Conservation (phyloP, 2,797 vertebrate species). For the Parotocinclus haroldoi region DNA sequence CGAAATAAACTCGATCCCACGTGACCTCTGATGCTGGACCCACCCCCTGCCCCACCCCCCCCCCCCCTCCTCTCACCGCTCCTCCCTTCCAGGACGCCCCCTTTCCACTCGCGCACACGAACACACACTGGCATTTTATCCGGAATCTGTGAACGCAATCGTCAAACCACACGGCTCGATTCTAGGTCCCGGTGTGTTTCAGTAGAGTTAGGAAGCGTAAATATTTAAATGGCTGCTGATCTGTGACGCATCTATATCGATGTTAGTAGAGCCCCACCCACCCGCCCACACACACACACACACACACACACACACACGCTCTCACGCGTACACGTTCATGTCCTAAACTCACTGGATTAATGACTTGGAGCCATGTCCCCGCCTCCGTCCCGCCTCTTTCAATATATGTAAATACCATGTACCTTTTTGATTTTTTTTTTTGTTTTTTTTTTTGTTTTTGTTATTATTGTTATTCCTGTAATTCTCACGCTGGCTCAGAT, state of each 20-base stretch:
- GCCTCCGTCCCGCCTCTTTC: conserved; percentile 46
- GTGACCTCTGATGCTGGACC: too few species aligned
- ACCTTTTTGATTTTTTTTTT: conserved; percentile 76
- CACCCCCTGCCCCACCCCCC: too few species aligned
- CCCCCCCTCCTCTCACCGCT: too few species aligned
- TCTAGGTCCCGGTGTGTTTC: conserved; percentile 13
- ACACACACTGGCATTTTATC: too few species aligned
- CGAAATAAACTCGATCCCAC: too few species aligned
- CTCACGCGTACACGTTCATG: conserved; percentile 10
- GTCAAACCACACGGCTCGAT: neutral
- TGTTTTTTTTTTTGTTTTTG: too few species aligned
- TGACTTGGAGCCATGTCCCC: conserved; percentile 33
- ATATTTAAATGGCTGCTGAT: conserved; percentile 37
- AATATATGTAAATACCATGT: conserved; percentile 82
- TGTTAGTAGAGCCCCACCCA: conserved; percentile 22
- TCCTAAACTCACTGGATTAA: conserved; percentile 8
- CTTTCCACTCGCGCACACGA: too few species aligned
- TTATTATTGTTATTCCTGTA: conserved; percentile 75
- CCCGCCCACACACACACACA: too few species aligned
- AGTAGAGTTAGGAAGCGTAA: conserved; percentile 34
- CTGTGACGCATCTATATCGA: conserved; percentile 23
- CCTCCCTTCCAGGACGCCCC: too few species aligned
- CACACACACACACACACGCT: too few species aligned
- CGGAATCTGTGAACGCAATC: neutral
- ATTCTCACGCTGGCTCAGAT: conserved; percentile 58